These are phyloP conservation scores for Aleiodes testaceus DNA, from an alignment of 2,888 invertebrate species.

Conservation along the genomic window DNA sequence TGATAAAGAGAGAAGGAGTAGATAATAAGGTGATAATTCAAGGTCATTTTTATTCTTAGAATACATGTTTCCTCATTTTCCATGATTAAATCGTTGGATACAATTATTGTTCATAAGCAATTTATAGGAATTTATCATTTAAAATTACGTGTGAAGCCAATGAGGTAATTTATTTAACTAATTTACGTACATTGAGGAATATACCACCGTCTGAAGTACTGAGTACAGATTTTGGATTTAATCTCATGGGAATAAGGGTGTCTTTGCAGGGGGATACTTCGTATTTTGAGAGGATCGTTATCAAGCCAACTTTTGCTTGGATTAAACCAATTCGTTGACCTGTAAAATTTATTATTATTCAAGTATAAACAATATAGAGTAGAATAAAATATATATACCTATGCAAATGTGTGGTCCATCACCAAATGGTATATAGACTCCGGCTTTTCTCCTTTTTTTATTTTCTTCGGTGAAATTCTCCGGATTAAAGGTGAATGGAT, in stretches of 20 bases:
- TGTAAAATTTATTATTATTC: conserved; percentile 42
- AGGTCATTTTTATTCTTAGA: too few species aligned
- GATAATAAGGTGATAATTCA: too few species aligned
- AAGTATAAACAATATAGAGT: background rate
- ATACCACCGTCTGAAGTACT: conserved; percentile 55
- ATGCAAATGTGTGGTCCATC: conserved; percentile 69
- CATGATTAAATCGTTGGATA: too few species aligned
- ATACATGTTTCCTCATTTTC: too few species aligned
- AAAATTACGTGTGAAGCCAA: too few species aligned
- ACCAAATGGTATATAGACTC: conserved; percentile 58
- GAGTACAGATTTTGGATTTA: conserved; percentile 55
- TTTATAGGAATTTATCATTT: too few species aligned
- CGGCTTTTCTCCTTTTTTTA: conserved; percentile 58
- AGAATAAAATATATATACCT: conserved; percentile 54
- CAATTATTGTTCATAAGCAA: too few species aligned
- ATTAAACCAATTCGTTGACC: conserved; percentile 64
- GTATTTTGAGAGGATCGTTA: conserved; percentile 59
- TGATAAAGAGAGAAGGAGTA: too few species aligned
- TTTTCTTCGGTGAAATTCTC: conserved; percentile 69
- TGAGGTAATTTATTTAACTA: background rate
- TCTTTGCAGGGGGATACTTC: conserved; percentile 57
- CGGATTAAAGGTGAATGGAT: conserved; percentile 71
- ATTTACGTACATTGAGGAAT: conserved; percentile 52
- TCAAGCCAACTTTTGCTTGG: conserved; percentile 61
- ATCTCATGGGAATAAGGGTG: conserved; percentile 57